Evolutionary conservation across 2,797 vertebrate species (phyloP), one percentile per base, ranked within the genome.

Genomic region (Takifugu ocellatus): DNA sequence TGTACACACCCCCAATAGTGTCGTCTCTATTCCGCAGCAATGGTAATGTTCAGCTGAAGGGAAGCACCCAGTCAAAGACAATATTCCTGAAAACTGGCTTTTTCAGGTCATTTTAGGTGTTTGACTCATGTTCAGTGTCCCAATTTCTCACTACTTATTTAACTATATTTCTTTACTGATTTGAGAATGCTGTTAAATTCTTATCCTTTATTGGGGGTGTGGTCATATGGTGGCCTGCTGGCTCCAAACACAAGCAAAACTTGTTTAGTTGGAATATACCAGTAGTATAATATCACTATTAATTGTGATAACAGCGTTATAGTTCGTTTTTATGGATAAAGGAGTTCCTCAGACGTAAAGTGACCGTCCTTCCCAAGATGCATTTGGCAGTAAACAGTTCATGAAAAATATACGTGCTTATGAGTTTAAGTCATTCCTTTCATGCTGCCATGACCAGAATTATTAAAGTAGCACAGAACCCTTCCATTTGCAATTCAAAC

Each of bases 401-500:
- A 48, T 21, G 51, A 11, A 47, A 42, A 25, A 53, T 44, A n/a
- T 29, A 51, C 49, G 7, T 49, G 31, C 12, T 43, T 21, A 27
- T 68, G 48, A 71, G 46, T 49, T 54, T 56, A 51, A 33, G 49
- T 58, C 10, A 54, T 33, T 53, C 57, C 24, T 51, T 45, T 45
- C 42, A 58, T 26, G 44, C 53, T 25, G 45, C 54, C 14, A 51
- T 33, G 33, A 33, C 39, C 39, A 61, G 27, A 50, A 39, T 36
- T 33, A 53, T 62, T 66, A 66, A 66, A 59, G 47, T 25, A 48
- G 61, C 39, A 61, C 63, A 21, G 21, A 16, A 49, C 44, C 49
- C 25, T 43, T 25, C 27, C 27, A 49, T 59, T 50, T 57, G 26
- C 31, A 51, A 14, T 56, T 42, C 58, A 56, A 62, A 56, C 25